These are phyloP conservation scores for Sphecodes monilicornis DNA, from an alignment of 2,888 invertebrate species.

Conservation along the genomic window DNA sequence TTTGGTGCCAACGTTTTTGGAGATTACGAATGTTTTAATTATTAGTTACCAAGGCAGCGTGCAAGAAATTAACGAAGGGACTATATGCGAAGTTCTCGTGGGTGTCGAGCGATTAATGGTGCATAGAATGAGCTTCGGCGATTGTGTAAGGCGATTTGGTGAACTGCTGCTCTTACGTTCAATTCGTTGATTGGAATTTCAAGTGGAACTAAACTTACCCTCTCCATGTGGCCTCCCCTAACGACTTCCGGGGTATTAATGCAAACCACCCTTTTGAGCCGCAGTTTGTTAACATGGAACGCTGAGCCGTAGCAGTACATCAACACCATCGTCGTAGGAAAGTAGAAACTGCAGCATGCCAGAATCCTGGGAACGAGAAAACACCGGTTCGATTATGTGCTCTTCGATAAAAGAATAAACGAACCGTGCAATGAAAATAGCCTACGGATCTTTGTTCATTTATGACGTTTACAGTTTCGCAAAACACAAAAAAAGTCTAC, in stretches of 20 bases:
- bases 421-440: background rate
- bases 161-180: constrained; percentile 29
- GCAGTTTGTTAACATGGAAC: constrained; percentile 94
- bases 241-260: constrained; percentile 85
- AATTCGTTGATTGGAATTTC: constrained; percentile 32
- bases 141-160: constrained; percentile 10
- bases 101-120: background rate
- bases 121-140: background rate
- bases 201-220: constrained; percentile 81
- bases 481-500: background rate
- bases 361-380: constrained; percentile 88
- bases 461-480: background rate
- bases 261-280: constrained; percentile 86
- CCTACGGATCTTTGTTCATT: background rate
- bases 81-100: background rate
- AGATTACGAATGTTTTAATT: background rate
- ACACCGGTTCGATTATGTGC: constrained; percentile 4
- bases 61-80: background rate
- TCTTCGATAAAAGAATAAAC: background rate
- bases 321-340: constrained; percentile 95
- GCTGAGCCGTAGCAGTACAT: constrained; percentile 97
- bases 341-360: constrained; percentile 94
- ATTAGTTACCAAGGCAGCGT: background rate
- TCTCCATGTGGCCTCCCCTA: constrained; percentile 85
- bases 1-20: background rate